Percentiles rank a stretch among this genome's conserved stretches.
Evolutionary conservation across 2,888 invertebrate species (phyloP).

Genomic region (Luffia ferchaultella): DNA sequence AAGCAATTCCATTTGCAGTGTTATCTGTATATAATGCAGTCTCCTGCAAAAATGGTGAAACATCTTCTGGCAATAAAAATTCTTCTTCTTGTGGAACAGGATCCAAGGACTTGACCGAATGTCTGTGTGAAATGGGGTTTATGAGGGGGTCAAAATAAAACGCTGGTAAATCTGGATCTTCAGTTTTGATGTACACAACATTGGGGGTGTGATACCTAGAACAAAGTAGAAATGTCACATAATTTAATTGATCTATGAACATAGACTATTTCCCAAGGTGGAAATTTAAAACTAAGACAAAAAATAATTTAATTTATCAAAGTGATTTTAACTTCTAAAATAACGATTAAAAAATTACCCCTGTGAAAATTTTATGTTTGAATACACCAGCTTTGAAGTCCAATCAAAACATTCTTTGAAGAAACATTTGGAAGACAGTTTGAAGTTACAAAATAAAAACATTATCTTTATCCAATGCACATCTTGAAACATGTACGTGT

Average conservation of each 20-base stretch:
- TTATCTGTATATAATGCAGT: conserved; percentile 98
- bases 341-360: too few relatives aligned
- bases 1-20: conserved; percentile 97
- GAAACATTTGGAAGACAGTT: too few relatives aligned
- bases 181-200: conserved; percentile 99
- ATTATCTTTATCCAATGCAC: too few relatives aligned
- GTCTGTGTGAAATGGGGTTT: conserved; percentile 97
- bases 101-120: conserved; percentile 85
- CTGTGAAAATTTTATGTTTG: too few relatives aligned
- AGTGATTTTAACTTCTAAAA: neutral
- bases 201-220: conserved; percentile 98
- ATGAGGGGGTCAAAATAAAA: conserved; percentile 99
- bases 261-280: too few relatives aligned
- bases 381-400: too few relatives aligned
- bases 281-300: too few relatives aligned
- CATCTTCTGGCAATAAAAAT: conserved; percentile 88
- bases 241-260: neutral
- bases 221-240: too few relatives aligned
- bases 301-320: neutral
- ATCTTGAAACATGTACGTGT: too few relatives aligned
- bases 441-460: too few relatives aligned
- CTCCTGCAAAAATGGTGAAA: conserved; percentile 93
- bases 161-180: conserved; percentile 99
- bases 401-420: too few relatives aligned
- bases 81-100: conserved; percentile 94